Percentiles rank a stretch among this genome's conserved stretches.
Conservation (phyloP, 2,113 vertebrate genomes). For the Spilogale gracilis region DNA sequence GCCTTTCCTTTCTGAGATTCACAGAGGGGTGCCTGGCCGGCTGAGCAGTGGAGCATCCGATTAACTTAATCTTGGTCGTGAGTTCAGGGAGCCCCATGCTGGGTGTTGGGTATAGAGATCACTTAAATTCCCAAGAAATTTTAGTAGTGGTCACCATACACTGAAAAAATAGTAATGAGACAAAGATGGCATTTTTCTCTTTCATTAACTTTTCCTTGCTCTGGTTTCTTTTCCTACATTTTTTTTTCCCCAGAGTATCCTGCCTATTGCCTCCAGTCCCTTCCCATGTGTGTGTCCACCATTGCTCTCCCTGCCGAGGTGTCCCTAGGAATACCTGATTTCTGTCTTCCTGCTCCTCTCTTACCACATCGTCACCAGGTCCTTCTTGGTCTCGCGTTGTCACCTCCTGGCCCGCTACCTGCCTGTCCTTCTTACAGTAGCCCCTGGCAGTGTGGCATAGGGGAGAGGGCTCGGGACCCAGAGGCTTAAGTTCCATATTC, state of each 20-base stretch:
- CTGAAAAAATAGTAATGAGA: not conserved
- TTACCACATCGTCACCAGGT: not conserved
- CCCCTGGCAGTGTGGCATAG: not conserved
- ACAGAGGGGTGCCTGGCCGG: not conserved
- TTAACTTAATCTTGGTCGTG: not conserved
- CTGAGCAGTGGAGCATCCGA: not conserved
- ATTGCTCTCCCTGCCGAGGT: not conserved
- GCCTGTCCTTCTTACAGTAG: not conserved
- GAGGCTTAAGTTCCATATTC: not conserved
- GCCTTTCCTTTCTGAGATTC: slow-evolving; percentile 21
- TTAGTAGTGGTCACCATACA: not conserved
- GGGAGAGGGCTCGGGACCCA: not conserved
- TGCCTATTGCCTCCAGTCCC: not conserved
- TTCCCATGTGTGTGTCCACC: not conserved
- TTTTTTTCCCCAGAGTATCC: not conserved
- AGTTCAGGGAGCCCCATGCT: not conserved
- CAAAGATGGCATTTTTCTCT: not conserved
- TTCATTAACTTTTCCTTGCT: not conserved
- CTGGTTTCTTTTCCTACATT: not conserved
- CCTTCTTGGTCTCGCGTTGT: not conserved
- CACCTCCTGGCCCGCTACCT: not conserved
- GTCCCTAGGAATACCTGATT: not conserved
- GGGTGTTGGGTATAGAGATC: not conserved
- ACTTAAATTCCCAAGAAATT: not conserved
- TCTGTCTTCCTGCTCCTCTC: not conserved